Base-by-base conservation (phyloP, 2,888 invertebrate genomes). In the Folsomia candida region DNA sequence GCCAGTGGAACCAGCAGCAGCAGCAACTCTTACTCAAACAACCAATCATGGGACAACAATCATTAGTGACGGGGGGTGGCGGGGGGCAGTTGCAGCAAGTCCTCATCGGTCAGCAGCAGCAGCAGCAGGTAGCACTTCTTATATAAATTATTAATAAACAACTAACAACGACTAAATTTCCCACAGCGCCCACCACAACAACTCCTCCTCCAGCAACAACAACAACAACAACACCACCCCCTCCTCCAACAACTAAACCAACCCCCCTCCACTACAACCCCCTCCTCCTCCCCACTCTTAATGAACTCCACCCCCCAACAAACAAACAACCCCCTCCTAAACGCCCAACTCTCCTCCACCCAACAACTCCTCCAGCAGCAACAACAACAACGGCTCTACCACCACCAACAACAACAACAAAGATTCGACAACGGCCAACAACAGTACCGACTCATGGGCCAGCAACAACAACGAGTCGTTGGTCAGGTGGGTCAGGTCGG, bases 311-410 rank as follows among this genome's bases (percentile, higher is more conserved):
- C 81, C 77, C 81, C 71, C 76, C 77, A 71, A 71, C 76, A 65
- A 76, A 79, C 67, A 83, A 92, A 94, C 85, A 93, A 94, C 85
- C 92, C 94, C 29, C 93, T 94, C 93, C 87, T 94, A 81, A 91
- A 90, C 85, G 91, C 91, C 80, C 92, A 92, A 84, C 85, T 92
- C 29, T 63, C 67, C 54, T 67, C 73, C 59, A 67, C 72, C 25
- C 67, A 72, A 68, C 76, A 74, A 24, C 67, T 59, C 20, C 71
- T 69, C 57, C 76, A 68, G 51, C 72, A 72, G 51, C 75, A 76
- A 62, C 78, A 74, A 62, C 76, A 2, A 65, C 47, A 20, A n/a
- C n/a, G n/a, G n/a, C n/a, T n/a, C n/a, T 58, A 57, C 51, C 62
- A 65, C 2, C 57, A 62, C 25, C 66, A 22, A 4, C 57, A 57